phyloP scores from a whole-genome alignment of 2,113 vertebrate species.

The Typhlomys cinereus region DNA sequence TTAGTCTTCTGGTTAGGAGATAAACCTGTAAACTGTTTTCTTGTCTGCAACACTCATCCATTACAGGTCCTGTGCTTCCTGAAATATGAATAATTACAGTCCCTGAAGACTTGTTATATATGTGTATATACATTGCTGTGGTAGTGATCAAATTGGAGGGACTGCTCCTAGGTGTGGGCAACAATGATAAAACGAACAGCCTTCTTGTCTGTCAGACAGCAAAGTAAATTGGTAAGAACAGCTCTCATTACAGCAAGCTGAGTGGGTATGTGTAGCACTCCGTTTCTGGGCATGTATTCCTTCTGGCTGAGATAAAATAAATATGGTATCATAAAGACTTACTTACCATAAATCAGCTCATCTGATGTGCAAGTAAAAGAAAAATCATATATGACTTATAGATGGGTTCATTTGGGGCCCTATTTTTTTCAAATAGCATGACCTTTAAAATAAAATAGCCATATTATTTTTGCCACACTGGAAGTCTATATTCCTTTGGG shows the following conservation, averaged over 20 bases:
- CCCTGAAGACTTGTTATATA: conserved; percentile 76
- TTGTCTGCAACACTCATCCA: conserved; percentile 81
- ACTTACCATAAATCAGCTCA: conserved; percentile 74
- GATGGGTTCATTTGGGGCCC: conserved; percentile 53
- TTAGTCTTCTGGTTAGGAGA: conserved; percentile 82
- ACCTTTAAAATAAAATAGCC: conserved; percentile 78
- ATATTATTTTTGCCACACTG: conserved; percentile 75
- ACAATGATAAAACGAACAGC: conserved; percentile 76
- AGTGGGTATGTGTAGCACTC: conserved; percentile 52
- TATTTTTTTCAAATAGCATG: conserved; percentile 65
- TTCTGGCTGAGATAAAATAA: conserved; percentile 80
- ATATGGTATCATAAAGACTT: conserved; percentile 70
- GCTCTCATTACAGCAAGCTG: conserved; percentile 78
- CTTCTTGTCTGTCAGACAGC: conserved; percentile 79
- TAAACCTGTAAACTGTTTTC: conserved; percentile 85
- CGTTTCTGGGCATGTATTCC: conserved; percentile 73
- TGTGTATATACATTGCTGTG: conserved; percentile 71
- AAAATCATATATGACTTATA: conserved; percentile 58
- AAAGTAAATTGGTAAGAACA: conserved; percentile 77
- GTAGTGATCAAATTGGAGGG: conserved; percentile 80
- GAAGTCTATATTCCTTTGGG: conserved; percentile 80
- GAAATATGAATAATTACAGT: conserved; percentile 86
- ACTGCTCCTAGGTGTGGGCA: conserved; percentile 79
- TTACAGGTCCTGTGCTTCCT: conserved; percentile 84
- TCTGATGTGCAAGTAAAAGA: conserved; percentile 70